These are phyloP conservation scores for Cathartes aura DNA, from an alignment of 2,113 vertebrate species.

Conservation along the genomic window DNA sequence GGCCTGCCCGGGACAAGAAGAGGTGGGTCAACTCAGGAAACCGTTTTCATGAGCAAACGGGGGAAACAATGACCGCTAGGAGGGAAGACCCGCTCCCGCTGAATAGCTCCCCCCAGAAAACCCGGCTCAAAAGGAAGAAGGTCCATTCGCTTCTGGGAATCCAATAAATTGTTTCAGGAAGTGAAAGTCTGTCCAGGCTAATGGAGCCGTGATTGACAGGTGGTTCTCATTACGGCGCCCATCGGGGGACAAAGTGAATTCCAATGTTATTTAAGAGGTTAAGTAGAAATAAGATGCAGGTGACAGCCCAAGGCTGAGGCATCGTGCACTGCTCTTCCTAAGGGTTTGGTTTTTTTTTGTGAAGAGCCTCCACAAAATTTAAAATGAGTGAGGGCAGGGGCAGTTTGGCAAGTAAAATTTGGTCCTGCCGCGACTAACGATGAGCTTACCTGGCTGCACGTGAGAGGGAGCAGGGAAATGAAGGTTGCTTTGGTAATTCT, in stretches of 20 bases:
- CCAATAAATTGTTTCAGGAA: conserved; percentile 86
- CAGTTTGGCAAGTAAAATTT: neutral
- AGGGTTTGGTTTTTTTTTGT: neutral
- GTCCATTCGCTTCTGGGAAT: conserved; percentile 79
- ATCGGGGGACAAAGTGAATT: conserved; percentile 77
- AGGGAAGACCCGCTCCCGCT: conserved; percentile 71
- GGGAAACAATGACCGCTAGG: conserved; percentile 81
- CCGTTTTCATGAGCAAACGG: conserved; percentile 81
- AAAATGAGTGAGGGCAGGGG: neutral
- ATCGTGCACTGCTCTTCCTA: neutral
- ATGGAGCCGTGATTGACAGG: conserved; percentile 85
- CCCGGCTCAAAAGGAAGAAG: conserved; percentile 70
- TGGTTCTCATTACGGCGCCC: conserved; percentile 80
- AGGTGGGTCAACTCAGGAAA: conserved; percentile 85
- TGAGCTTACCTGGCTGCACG: neutral
- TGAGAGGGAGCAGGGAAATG: neutral
- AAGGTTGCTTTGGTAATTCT: neutral
- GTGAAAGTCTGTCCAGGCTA: conserved; percentile 80
- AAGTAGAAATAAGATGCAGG: conserved; percentile 72
- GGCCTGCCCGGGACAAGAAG: conserved; percentile 65
- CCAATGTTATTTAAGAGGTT: conserved; percentile 68
- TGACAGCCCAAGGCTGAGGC: conserved; percentile 57
- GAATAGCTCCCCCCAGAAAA: conserved; percentile 75
- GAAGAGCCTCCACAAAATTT: neutral
- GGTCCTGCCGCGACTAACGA: rapidly evolving